Evolutionary conservation across 2,888 invertebrate genomes (phyloP).

Genomic region (Leptogaster cylindrica): DNA sequence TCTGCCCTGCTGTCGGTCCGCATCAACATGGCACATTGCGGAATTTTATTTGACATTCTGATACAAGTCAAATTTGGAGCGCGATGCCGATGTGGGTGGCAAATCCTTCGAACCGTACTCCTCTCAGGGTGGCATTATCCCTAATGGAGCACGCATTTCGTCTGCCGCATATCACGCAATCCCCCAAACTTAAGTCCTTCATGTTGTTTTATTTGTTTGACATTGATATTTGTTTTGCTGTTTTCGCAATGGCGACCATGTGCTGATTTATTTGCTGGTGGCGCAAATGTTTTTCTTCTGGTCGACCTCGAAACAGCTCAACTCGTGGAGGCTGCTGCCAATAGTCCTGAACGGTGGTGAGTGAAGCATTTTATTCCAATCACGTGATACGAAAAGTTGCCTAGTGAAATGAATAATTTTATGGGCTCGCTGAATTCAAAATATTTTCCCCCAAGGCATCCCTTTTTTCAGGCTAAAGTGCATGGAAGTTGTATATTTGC

Average conservation of each 20-base stretch:
- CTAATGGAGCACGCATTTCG: conserved; percentile 19
- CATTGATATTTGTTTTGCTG: conserved; percentile 30
- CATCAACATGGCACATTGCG: background rate
- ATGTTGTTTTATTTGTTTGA: conserved; percentile 27
- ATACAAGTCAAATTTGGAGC: conserved; percentile 5
- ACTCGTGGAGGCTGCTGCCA: conserved; percentile 13
- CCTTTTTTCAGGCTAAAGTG: conserved; percentile 5
- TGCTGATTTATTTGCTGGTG: conserved; percentile 25
- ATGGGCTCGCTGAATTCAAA: conserved; percentile 11
- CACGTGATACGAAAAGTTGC: conserved; percentile 24
- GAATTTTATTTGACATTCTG: conserved; percentile 21
- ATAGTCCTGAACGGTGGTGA: conserved; percentile 18
- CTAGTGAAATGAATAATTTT: conserved; percentile 36
- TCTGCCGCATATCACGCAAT: conserved; percentile 5
- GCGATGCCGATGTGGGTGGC: background rate
- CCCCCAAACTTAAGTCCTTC: conserved; percentile 28
- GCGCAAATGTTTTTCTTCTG: conserved; percentile 22
- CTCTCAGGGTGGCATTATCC: too few species aligned
- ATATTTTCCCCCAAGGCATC: conserved; percentile 21
- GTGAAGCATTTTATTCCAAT: conserved; percentile 33
- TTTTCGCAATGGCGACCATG: conserved; percentile 9
- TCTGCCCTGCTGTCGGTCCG: background rate
- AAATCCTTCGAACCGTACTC: background rate
- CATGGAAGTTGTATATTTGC: conserved; percentile 21
- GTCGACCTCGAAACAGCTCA: background rate